These are phyloP conservation scores for Chrysomela aeneicollis DNA, from an alignment of 2,888 invertebrate genomes.

Conservation along the genomic window DNA sequence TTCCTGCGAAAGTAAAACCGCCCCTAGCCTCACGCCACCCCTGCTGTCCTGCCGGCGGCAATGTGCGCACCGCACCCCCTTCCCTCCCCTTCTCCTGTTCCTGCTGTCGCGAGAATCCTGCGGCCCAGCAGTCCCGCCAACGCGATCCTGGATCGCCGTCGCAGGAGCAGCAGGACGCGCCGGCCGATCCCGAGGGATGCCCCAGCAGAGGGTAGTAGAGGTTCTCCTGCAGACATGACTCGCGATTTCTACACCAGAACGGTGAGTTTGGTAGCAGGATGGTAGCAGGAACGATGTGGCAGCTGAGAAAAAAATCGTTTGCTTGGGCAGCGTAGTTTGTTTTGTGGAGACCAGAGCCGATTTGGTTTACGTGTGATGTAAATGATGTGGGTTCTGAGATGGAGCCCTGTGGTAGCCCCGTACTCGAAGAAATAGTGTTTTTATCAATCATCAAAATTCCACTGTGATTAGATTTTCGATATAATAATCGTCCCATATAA, in stretches of 20 bases:
- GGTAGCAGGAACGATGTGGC: neutral
- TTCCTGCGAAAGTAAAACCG: no score
- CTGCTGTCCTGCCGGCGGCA: conserved; percentile 16
- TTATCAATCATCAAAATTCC: no score
- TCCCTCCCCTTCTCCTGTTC: no score
- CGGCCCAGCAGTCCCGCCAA: conserved; percentile 35
- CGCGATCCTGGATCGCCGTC: conserved; percentile 14
- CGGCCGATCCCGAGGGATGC: conserved; percentile 14
- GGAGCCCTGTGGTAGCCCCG: no score
- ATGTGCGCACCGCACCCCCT: conserved; percentile 28
- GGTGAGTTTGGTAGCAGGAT: conserved; percentile 48
- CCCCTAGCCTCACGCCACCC: conserved; percentile 23
- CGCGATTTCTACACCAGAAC: conserved; percentile 57
- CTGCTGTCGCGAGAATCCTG: conserved; percentile 42
- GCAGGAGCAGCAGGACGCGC: neutral
- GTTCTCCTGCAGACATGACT: conserved; percentile 48
- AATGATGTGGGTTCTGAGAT: no score
- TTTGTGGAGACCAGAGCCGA: no score
- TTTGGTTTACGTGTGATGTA: no score
- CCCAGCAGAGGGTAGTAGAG: conserved; percentile 24
- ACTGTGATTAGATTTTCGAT: no score
- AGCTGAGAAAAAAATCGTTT: no score
- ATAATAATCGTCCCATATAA: no score
- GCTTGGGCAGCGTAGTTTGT: no score
- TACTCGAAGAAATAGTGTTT: no score